Base-by-base conservation (phyloP, 1,140 invertebrate species). In the Delia radicum region DNA sequence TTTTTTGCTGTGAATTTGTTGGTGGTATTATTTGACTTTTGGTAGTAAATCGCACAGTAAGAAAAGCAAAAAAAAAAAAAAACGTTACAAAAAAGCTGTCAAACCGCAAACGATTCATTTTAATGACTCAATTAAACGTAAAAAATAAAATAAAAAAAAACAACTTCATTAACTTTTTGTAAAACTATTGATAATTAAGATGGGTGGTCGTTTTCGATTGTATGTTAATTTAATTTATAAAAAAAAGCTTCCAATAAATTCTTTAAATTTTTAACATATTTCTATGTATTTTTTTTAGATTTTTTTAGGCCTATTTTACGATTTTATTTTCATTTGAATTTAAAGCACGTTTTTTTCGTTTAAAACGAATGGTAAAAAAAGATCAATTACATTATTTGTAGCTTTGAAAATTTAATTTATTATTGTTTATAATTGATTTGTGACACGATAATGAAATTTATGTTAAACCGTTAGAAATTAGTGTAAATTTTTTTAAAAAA, bases 111-210 rank as follows among this genome's bases (percentile, higher is more conserved):
- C 82, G 81, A 83, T 83, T 83, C 83, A 83, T 83, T 83, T 83
- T 83, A 83, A 83, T 83, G 81, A 83, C 81, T 83, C 81, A 83
- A 83, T 83, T 83, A 84, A 83, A 81, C 78, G 82, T 84, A 83
- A 83, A 84, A 82, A 84, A 83, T 82, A 82, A 83, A 83, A 82
- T 81, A 82, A 83, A 83, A 81, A 82, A 82, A 82, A 83, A 79
- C 76, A 27, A 8, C 65, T 8, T 26, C 27, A 15, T n/a, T n/a
- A 67, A 10, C 27, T 67, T 69, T 31, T 69, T 27, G 13, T 28
- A 29, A 28, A 6, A 18, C 29, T n/a, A 29, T 33, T 67, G 7
- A 21, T 21, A 26, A 15, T 21, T 29, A 1, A 24, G 13, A 12
- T 72, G 24, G 29, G 27, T 72, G 33, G 27, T 46, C 24, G 10